Evolutionary conservation across 2,888 invertebrate genomes (phyloP).

Genomic region (Leucania comma): DNA sequence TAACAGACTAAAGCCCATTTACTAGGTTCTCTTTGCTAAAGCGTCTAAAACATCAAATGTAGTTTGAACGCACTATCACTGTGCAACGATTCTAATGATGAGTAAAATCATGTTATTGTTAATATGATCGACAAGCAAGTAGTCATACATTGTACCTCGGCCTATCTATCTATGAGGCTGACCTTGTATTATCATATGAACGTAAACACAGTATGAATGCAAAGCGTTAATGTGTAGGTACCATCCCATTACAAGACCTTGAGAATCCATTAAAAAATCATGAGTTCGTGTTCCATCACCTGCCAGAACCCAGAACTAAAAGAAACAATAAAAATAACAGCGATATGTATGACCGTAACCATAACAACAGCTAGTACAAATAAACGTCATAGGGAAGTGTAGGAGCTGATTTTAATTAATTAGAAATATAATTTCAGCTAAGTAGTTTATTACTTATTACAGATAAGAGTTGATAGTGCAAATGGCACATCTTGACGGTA

Average conservation of each 20-base stretch:
- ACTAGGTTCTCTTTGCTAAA: no score
- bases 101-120: not conserved
- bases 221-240: not conserved
- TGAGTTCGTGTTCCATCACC: slow-evolving; percentile 5
- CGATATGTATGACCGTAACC: slow-evolving; percentile 64
- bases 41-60: no score
- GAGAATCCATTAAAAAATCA: slow-evolving; percentile 46
- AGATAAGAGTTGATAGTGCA: slow-evolving; percentile 25
- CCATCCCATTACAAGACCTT: slow-evolving; percentile 27
- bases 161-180: not conserved
- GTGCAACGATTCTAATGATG: no score
- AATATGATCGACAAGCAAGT: not conserved
- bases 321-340: slow-evolving; percentile 36
- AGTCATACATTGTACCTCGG: not conserved
- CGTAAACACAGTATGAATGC: slow-evolving; percentile 4
- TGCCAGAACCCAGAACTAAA: slow-evolving; percentile 20
- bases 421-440: slow-evolving; percentile 26
- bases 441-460: slow-evolving; percentile 8
- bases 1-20: no score
- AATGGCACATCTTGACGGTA: slow-evolving; percentile 90
- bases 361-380: slow-evolving; percentile 74
- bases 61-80: no score
- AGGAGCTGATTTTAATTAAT: slow-evolving; percentile 16
- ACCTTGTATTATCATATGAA: not conserved
- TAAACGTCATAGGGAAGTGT: slow-evolving; percentile 68